A percentile compares a stretch with the other conserved stretches of the same genome.
Evolutionary conservation across 2,797 vertebrate genomes (phyloP).

Genomic region (Enteromius argenteus): DNA sequence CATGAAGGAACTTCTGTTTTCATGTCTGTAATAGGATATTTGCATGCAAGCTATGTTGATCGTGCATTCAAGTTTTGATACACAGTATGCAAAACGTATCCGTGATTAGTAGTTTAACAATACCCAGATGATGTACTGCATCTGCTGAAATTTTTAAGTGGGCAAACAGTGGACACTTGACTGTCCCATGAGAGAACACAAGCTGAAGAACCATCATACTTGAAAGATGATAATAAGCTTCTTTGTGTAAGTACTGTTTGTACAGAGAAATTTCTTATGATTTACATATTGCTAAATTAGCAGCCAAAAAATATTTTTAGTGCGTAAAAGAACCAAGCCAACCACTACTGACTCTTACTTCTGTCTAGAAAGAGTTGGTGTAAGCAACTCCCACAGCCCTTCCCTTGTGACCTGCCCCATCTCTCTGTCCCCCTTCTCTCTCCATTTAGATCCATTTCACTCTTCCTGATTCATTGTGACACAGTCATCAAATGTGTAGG

Average conservation of each 20-base stretch:
- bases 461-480: constrained; percentile 56
- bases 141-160: background rate
- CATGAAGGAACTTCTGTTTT: constrained; percentile 21
- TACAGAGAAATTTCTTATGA: background rate
- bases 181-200: background rate
- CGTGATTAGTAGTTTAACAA: background rate
- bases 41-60: constrained; percentile 22
- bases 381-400: constrained; percentile 29
- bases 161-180: background rate
- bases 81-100: constrained; percentile 25
- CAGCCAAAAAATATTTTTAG: background rate
- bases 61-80: constrained; percentile 19
- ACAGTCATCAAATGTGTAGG: constrained; percentile 55
- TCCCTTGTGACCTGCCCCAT: constrained; percentile 23
- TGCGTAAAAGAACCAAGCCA: background rate
- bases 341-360: background rate
- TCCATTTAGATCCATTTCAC: constrained; percentile 61
- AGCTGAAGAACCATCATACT: background rate
- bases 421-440: constrained; percentile 24
- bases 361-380: background rate
- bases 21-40: constrained; percentile 8
- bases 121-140: background rate
- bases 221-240: background rate
- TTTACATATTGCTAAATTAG: background rate
- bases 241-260: background rate